phyloP scores from a whole-genome alignment of 1,140 invertebrate genomes.

The Araneus ventricosus region DNA sequence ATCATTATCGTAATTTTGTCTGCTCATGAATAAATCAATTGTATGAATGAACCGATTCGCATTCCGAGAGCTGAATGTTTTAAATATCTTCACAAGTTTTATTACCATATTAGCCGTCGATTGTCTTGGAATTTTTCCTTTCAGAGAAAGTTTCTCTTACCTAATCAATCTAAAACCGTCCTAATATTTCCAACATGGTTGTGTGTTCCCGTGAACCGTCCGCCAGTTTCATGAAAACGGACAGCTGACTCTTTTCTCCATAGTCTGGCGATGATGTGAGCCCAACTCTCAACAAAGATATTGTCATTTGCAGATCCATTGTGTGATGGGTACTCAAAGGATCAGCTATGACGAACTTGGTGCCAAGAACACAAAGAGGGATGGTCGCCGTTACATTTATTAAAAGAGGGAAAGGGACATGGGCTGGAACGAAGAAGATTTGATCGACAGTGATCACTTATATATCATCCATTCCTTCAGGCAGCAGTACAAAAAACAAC shows the following conservation, averaged over 20 bases:
- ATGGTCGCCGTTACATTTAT: neutral
- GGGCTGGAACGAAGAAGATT: neutral
- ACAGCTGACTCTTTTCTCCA: slow-evolving; percentile 6
- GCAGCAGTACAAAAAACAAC: too few species aligned
- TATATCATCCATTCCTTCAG: neutral
- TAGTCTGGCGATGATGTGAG: slow-evolving; percentile 23
- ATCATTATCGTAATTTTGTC: too few species aligned
- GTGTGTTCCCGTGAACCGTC: neutral
- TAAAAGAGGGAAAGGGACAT: neutral
- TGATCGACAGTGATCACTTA: neutral
- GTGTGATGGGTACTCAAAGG: slow-evolving; percentile 42
- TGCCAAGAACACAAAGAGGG: slow-evolving; percentile 4
- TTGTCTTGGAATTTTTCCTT: too few species aligned
- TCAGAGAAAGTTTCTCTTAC: too few species aligned
- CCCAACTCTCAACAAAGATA: slow-evolving; percentile 45
- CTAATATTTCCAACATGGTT: neutral
- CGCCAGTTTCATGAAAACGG: neutral
- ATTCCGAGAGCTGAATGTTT: too few species aligned
- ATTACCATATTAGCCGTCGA: too few species aligned
- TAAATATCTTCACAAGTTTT: too few species aligned
- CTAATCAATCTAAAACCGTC: neutral
- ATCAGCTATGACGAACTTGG: slow-evolving; percentile 22
- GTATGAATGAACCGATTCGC: too few species aligned
- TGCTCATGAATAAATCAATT: too few species aligned
- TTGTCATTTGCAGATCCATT: slow-evolving; percentile 55